Base-by-base conservation (phyloP, 2,113 vertebrate genomes). In the Ancistrus triradiatus region DNA sequence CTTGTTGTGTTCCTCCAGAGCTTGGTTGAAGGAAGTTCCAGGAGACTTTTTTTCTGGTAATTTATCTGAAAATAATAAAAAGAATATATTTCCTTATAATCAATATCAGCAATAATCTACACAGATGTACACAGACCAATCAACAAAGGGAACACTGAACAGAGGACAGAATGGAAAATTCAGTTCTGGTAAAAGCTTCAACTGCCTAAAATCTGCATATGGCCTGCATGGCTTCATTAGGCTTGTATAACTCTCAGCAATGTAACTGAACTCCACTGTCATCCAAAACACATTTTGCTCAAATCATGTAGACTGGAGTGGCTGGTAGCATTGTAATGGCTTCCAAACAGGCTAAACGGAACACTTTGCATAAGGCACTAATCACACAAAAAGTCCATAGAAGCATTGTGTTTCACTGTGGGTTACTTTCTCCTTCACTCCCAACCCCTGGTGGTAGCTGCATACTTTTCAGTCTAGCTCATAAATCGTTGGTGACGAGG, bases 181-280 rank as follows among this genome's bases (percentile, higher is more conserved):
- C 28, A 25, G 18, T 18, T 28, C 19, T 49, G 47, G 28, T 47
- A 10, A 49, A 25, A 9, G 52, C 17, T 47, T 19, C 24, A 49
- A 7, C 17, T 25, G 57, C 28, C 35, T 61, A 72, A 72, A 66
- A 63, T 15, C 58, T 40, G 35, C 49, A 38, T 44, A 51, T 53
- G 35, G 42, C 35, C 27, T 62, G 22, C 46, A 28, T 59, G 48
- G 63, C 59, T 66, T 61, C 57, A 71, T 46, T 66, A 71, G 58
- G 52, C 42, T 6, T 5, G 42, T 28, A 24, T 15, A 51, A 35
- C 71, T 64, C 22, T 5, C 18, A 27, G 52, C 63, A 21, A 35
- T 60, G 63, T 53, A 28, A 37, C 9, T 46, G 37, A 63, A 57
- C 58, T 38, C 2, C 24, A 37, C 42, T 43, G 40, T 28, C 50